Evolutionary conservation across 64 coral and sea anemone genomes (phyloP), one percentile per base, ranked within the genome.

Genomic region (Anthopleura sola): DNA sequence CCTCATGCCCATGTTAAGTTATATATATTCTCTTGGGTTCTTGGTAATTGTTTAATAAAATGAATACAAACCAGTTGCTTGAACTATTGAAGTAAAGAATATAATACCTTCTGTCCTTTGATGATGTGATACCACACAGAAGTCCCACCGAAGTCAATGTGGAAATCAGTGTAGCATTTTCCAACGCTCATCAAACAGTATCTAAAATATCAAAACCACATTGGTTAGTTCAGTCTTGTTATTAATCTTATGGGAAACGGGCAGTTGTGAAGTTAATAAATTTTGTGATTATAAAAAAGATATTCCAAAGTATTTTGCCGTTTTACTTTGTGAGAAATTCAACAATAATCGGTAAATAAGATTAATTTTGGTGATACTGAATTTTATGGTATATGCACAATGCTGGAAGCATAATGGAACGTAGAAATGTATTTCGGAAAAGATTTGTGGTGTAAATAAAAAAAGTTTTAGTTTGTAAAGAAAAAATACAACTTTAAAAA

Each of bases 121-220:
- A 98, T 84, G 26, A 98, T 86, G 32, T 98, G 96, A 71, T 98
- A 98, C 96, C 96, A 98, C 16, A 98, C 96, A 6, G 96, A 98
- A 16, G 96, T 94, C 0, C 96, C 96, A 21, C 96, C 92, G 68
- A 98, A 98, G 74, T 98, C 96, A 80, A 98, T 90, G 81, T 98
- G 96, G 66, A 98, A 98, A 66, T 98, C 96, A 0, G 96, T 98
- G 84, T 98, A 98, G 36, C 96, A 94, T 11, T 90, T 92, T 5
- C 83, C 88, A 1, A 98, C 96, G n/a, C 96, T 98, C 96, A 98
- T 98, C 74, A 98, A 77, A 26, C 90, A 90, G 49, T 98, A 98
- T 55, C 96, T 98, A 37, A 57, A 50, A 47, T 50, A 34, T 34
- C 9, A 71, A 32, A 16, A 31, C n/a, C 5, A 36, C n/a, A 26